Evolutionary conservation across 2,888 invertebrate species (phyloP).

Genomic region (Cataglyphis altisquamis): DNA sequence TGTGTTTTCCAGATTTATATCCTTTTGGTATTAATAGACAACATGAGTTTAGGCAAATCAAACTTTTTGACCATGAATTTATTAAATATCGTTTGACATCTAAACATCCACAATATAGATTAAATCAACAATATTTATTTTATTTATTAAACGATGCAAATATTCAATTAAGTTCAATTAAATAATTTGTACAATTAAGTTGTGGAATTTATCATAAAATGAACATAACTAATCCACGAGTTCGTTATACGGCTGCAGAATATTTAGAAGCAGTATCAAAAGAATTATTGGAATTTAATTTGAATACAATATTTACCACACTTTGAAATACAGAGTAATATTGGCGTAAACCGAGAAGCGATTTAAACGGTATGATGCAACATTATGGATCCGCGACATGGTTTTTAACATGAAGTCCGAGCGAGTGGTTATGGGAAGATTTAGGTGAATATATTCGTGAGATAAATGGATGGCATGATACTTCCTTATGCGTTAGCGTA

Average conservation of each 20-base stretch:
- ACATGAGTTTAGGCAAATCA: not conserved
- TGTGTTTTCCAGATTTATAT: not conserved
- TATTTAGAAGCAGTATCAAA: not conserved
- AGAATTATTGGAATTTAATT: no score
- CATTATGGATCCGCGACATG: no score
- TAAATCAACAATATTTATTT: slow-evolving; percentile 70
- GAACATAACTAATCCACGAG: slow-evolving; percentile 67
- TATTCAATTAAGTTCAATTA: slow-evolving; percentile 37
- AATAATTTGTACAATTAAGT: slow-evolving; percentile 56
- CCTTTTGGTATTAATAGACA: slow-evolving; percentile 1
- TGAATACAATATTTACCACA: no score
- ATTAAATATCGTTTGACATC: not conserved
- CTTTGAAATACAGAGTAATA: no score
- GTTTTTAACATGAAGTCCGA: no score
- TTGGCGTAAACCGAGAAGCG: no score
- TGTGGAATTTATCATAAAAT: slow-evolving; percentile 76
- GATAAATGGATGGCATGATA: no score
- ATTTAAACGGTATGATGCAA: no score
- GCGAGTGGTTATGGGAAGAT: no score
- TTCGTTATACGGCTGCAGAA: slow-evolving; percentile 67
- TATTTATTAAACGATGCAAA: slow-evolving; percentile 66
- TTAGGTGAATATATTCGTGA: no score
- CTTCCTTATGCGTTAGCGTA: no score
- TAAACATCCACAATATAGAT: slow-evolving; percentile 36
- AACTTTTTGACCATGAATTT: no score